Base-by-base conservation (phyloP, 2,113 vertebrate genomes). In the Melanotaenia duboulayi region DNA sequence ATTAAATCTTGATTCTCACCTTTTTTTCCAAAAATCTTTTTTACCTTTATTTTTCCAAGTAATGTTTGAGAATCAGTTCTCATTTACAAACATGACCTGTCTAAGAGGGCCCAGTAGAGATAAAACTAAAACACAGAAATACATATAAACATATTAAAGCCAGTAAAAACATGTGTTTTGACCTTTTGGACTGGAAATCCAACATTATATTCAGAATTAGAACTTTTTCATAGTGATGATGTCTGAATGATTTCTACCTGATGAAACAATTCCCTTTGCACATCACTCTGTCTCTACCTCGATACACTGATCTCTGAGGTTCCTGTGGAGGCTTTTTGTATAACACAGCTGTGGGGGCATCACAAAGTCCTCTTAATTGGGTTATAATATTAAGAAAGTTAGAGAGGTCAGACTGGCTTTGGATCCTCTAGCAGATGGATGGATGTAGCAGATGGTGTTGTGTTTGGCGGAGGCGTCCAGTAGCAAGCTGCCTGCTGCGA, bases 401-500 rank as follows among this genome's bases (percentile, higher is more conserved):
- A 17, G 49, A 77, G 60, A 65, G 73, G 75, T 79, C 58, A 40
- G 81, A 42, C 28, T 32, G 49, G 59, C 70, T 74, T 60, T 23
- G 44, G 70, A 22, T 44, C 1, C 19, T 56, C 39, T n/a, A 44
- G 50, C 60, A 50, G 11, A 54, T 39, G 32, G 68, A 83, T 86
- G 59, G 71, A 59, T 73, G 63, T 39, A 75, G 62, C 90, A 89
- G 85, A 87, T 85, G 86, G 81, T 83, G 82, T 68, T 86, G 70
- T 81, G 79, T 61, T 85, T 74, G 73, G 71, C 55, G 2, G 2
- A 42, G 9, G 49, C 40, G 14, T 48, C 66, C 76, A 71, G 71
- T 49, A 81, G 62, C 60, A 32, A 32, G 48, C 67, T 13, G 24
- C 58, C 64, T 75, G 74, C 66, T 52, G 71, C 71, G 80, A 62